phyloP scores from a whole-genome alignment of 2,113 vertebrate genomes.

The Aldabrachelys gigantea region DNA sequence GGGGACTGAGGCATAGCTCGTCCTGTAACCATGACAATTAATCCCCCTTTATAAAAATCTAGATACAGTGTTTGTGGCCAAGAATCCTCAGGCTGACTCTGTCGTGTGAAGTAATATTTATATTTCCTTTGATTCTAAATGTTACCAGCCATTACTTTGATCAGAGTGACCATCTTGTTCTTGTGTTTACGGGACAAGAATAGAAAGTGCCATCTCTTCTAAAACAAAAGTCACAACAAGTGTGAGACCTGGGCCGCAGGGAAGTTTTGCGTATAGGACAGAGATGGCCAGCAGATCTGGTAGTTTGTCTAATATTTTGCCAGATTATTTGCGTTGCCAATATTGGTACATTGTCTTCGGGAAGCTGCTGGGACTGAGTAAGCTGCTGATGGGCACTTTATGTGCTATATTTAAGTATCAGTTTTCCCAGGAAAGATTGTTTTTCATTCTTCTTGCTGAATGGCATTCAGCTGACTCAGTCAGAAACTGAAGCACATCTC shows the following conservation, averaged over 20 bases:
- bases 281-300: neutral
- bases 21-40: no score
- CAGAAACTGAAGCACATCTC: neutral
- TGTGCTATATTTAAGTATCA: neutral
- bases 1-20: no score
- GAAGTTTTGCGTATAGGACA: accelerated
- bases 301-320: neutral
- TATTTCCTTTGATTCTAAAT: no score
- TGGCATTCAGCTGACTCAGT: neutral
- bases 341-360: neutral
- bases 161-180: neutral
- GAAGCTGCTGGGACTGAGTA: neutral
- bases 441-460: neutral
- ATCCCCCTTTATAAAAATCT: no score
- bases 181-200: neutral
- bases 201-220: neutral
- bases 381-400: neutral
- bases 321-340: neutral
- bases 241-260: accelerated
- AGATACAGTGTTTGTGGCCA: no score
- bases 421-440: neutral
- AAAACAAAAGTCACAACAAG: neutral
- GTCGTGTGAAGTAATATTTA: no score
- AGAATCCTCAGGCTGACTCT: no score
- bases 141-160: neutral